These are phyloP conservation scores for Mustelus asterias DNA, from an alignment of 2,113 vertebrate genomes.

Conservation along the genomic window DNA sequence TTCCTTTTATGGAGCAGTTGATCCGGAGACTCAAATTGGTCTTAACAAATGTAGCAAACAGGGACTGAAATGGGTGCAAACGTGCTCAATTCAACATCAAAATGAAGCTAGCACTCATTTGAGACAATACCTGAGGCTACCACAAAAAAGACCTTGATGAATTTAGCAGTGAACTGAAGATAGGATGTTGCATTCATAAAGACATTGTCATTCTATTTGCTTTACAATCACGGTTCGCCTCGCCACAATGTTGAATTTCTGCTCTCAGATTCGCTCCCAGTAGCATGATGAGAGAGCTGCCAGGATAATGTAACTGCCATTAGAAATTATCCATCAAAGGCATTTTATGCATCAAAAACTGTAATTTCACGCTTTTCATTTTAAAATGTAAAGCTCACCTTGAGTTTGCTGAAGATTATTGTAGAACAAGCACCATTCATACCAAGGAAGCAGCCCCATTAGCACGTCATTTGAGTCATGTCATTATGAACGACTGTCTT, in stretches of 20 bases:
- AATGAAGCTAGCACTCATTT: background rate
- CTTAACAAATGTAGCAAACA: background rate
- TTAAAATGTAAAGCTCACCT: background rate
- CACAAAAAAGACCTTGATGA: background rate
- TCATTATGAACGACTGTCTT: background rate
- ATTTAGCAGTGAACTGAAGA: too few species aligned
- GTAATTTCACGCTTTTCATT: background rate
- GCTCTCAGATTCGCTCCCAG: background rate
- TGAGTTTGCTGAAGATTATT: background rate
- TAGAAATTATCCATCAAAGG: background rate
- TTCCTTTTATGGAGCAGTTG: background rate
- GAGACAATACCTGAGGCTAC: background rate
- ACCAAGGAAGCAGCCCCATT: background rate
- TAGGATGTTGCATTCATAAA: background rate
- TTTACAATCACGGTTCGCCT: background rate
- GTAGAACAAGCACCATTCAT: background rate
- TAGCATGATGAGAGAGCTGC: background rate
- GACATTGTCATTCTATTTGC: background rate
- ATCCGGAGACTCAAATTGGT: background rate
- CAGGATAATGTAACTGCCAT: background rate
- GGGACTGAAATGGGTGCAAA: background rate
- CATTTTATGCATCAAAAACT: background rate
- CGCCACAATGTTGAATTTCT: background rate
- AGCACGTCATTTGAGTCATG: background rate
- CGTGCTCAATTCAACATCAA: background rate